phyloP scores from a whole-genome alignment of 2,113 vertebrate genomes.

The Aphyosemion australe region DNA sequence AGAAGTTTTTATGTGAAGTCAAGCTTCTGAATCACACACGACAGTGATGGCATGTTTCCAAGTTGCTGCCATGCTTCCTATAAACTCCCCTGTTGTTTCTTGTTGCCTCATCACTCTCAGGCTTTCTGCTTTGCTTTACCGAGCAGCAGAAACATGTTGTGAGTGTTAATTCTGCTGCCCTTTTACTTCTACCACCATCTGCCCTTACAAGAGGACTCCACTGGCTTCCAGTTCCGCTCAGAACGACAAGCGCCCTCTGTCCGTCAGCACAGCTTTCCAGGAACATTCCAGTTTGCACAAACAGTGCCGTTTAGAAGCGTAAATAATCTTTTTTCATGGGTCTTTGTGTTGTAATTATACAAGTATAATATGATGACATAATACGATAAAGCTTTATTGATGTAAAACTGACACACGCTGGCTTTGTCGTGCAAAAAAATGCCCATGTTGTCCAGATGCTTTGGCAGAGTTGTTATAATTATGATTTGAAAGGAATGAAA shows the following conservation, averaged over 20 bases:
- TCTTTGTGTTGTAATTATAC: constrained; percentile 31
- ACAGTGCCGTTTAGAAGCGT: neutral
- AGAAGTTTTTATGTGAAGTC: constrained; percentile 33
- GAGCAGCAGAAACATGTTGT: constrained; percentile 48
- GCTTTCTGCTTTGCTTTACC: constrained; percentile 53
- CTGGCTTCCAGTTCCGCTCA: constrained; percentile 11
- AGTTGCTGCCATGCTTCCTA: constrained; percentile 38
- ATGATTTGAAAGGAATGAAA: constrained; percentile 61
- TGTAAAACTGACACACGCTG: constrained; percentile 29
- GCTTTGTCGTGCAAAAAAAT: constrained; percentile 52
- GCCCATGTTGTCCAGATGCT: constrained; percentile 33
- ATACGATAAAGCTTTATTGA: constrained; percentile 50
- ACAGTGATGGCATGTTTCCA: constrained; percentile 25
- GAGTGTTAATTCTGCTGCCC: constrained; percentile 53
- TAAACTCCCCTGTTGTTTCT: constrained; percentile 16
- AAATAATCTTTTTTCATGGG: constrained; percentile 4
- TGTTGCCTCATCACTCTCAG: constrained; percentile 54
- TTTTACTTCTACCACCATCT: constrained; percentile 55
- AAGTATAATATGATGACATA: constrained; percentile 33
- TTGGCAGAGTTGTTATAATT: constrained; percentile 63
- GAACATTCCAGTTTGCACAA: constrained; percentile 7
- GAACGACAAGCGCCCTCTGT: constrained; percentile 45
- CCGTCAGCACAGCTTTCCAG: constrained; percentile 5
- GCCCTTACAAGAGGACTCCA: constrained; percentile 24
- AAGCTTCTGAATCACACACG: constrained; percentile 36